These are phyloP conservation scores for Semicossyphus pulcher DNA, from an alignment of 2,113 vertebrate genomes.

Conservation along the genomic window DNA sequence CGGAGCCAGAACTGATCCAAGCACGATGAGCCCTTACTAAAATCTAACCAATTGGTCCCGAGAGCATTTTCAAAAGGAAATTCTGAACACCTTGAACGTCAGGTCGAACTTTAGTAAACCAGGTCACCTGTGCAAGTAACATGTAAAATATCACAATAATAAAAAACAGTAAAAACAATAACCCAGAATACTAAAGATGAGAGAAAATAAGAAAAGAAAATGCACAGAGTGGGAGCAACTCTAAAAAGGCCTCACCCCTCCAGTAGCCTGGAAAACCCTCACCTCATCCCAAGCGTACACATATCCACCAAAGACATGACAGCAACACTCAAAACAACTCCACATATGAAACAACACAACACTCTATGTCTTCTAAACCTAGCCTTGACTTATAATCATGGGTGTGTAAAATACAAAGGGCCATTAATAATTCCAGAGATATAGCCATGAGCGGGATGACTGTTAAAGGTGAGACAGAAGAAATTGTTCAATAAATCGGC, in stretches of 20 bases:
- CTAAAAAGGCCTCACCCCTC: constrained; percentile 59
- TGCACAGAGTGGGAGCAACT: constrained; percentile 73
- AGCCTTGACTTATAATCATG: no score
- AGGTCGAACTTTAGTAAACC: constrained; percentile 38
- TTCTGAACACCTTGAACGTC: constrained; percentile 43
- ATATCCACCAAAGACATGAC: neutral
- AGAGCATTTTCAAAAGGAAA: constrained; percentile 26
- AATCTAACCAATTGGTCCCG: constrained; percentile 54
- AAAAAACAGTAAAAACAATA: constrained; percentile 28
- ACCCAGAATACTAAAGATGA: constrained; percentile 35
- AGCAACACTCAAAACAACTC: constrained; percentile 35
- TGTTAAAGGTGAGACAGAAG: no score
- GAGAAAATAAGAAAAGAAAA: constrained; percentile 44
- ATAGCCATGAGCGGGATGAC: no score
- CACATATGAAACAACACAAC: constrained; percentile 57
- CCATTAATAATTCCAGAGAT: no score
- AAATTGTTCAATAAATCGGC: no score
- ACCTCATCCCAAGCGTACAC: constrained; percentile 11
- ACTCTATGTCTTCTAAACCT: no score
- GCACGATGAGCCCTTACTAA: constrained; percentile 48
- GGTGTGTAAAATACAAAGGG: no score
- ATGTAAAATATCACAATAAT: constrained; percentile 19
- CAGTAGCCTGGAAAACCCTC: constrained; percentile 28
- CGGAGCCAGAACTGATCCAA: constrained; percentile 21
- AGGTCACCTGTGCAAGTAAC: constrained; percentile 41